Evolutionary conservation across 2,113 vertebrate genomes (phyloP).

Genomic region (Aythya baeri): DNA sequence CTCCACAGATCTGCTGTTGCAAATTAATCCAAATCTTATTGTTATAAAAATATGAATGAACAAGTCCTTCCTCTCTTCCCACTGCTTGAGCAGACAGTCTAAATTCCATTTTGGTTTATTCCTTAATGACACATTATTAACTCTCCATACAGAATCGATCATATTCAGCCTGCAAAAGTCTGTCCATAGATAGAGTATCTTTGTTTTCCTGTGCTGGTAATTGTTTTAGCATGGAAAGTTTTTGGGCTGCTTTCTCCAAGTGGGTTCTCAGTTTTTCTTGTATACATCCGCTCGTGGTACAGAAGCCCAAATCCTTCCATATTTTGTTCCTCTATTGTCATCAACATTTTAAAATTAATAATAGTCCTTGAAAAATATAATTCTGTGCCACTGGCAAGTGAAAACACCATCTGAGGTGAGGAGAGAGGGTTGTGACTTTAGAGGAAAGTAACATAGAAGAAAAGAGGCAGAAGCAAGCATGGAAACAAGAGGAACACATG

Average conservation of each 20-base stretch:
- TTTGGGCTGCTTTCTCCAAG: neutral
- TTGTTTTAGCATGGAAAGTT: neutral
- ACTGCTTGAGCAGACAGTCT: neutral
- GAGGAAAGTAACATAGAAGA: neutral
- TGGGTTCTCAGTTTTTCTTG: neutral
- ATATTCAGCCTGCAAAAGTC: neutral
- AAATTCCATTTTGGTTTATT: neutral
- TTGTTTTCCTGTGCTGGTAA: neutral
- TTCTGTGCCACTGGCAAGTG: neutral
- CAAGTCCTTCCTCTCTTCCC: neutral
- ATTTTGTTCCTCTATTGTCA: neutral
- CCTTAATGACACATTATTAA: conserved; percentile 6
- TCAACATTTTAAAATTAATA: neutral
- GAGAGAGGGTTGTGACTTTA: neutral
- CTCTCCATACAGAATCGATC: neutral
- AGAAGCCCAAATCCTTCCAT: neutral
- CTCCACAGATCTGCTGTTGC: neutral
- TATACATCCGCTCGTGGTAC: neutral
- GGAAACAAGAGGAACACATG: neutral
- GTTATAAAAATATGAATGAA: neutral
- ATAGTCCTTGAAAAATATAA: neutral
- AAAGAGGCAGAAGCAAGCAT: rapidly evolving
- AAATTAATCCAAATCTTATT: neutral
- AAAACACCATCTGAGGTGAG: neutral
- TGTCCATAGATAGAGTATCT: neutral